Conservation (phyloP, 2,888 invertebrate species). For the Cyaniris semiargus region DNA sequence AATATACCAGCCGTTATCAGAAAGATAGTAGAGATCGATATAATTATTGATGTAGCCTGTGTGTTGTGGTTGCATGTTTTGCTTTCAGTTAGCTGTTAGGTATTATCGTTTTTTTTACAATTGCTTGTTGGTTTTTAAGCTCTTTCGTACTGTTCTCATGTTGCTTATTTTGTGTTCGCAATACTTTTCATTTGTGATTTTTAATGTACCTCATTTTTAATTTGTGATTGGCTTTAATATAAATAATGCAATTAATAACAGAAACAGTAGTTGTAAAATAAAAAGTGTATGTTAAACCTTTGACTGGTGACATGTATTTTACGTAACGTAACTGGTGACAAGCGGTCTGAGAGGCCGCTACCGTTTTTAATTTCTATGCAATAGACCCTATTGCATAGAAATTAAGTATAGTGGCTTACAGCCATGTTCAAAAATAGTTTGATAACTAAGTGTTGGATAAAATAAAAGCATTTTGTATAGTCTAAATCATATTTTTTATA, state of each 20-base stretch:
- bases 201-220: background rate
- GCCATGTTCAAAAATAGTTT: too few species aligned
- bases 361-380: too few species aligned
- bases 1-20: background rate
- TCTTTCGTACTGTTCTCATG: background rate
- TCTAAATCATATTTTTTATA: too few species aligned
- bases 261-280: background rate
- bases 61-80: conserved; percentile 1
- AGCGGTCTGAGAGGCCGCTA: too few species aligned
- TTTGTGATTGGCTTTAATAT: background rate
- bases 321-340: too few species aligned
- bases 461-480: too few species aligned
- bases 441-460: too few species aligned
- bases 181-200: background rate
- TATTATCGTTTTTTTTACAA: background rate
- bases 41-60: conserved; percentile 18
- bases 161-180: background rate
- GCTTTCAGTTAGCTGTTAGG: background rate
- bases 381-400: too few species aligned
- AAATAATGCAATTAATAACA: background rate
- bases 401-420: too few species aligned
- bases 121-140: background rate
- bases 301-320: too few species aligned
- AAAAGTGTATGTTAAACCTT: too few species aligned
- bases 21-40: conserved; percentile 14